Conservation (phyloP, 2,797 vertebrate species). For the Psittacula echo region DNA sequence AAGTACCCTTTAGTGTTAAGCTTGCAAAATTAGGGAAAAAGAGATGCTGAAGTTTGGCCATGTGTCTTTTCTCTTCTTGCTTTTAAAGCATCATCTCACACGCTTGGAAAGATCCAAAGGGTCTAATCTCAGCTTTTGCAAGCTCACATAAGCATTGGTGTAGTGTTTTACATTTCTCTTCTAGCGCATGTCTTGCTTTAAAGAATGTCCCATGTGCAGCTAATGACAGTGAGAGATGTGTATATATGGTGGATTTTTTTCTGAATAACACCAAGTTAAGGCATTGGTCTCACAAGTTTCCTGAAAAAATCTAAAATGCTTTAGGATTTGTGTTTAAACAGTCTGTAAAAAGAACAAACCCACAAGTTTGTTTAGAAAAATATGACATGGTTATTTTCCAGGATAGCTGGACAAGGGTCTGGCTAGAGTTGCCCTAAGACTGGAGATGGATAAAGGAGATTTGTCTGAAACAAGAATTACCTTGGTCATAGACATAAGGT, state of each 20-base stretch:
- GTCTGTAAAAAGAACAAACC: not conserved
- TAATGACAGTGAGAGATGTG: not conserved
- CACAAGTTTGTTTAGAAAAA: not conserved
- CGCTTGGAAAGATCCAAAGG: not conserved
- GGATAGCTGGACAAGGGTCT: not conserved
- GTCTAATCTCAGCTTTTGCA: not conserved
- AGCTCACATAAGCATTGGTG: not conserved
- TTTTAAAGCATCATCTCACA: not conserved
- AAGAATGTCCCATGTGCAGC: not conserved
- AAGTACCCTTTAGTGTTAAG: not conserved
- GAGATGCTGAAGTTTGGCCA: not conserved
- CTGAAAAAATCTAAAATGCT: not conserved
- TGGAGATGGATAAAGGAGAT: not conserved
- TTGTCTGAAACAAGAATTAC: not conserved
- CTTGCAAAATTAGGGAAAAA: not conserved
- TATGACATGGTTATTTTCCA: not conserved
- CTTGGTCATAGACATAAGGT: not conserved
- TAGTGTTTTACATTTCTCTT: not conserved
- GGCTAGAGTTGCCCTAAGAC: not conserved
- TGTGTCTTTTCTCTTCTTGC: not conserved
- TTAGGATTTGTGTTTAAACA: not conserved
- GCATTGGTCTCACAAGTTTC: not conserved
- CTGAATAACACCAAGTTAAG: not conserved
- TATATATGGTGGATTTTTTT: not conserved
- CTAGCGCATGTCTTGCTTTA: not conserved